Percentiles rank a stretch among this genome's conserved stretches.
These are phyloP conservation scores for Thaumetopoea pityocampa DNA, from an alignment of 1,140 invertebrate species.

Conservation along the genomic window DNA sequence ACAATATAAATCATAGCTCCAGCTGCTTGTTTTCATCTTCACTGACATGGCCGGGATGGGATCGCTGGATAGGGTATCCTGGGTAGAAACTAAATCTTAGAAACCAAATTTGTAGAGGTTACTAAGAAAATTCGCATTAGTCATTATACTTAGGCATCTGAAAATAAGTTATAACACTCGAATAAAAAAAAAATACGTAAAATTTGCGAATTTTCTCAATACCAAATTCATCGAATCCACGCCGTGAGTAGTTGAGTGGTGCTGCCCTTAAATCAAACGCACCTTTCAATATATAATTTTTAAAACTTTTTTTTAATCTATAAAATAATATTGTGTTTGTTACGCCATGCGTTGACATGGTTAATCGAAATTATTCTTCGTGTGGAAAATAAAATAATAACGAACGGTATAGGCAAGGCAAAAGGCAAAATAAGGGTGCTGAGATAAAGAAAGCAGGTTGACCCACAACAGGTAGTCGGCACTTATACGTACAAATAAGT, in stretches of 20 bases:
- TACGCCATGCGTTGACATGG: slow-evolving; percentile 63
- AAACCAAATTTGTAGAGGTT: slow-evolving; percentile 32
- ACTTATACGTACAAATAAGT: no score
- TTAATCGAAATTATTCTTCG: slow-evolving; percentile 45
- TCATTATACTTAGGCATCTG: slow-evolving; percentile 1
- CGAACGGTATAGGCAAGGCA: slow-evolving; percentile 56
- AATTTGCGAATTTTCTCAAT: slow-evolving; percentile 43
- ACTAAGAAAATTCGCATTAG: slow-evolving; percentile 43
- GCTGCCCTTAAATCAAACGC: slow-evolving; percentile 62
- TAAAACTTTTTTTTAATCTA: slow-evolving; percentile 39
- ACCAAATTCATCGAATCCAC: slow-evolving; percentile 52
- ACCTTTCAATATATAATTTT: slow-evolving; percentile 33
- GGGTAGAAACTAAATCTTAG: slow-evolving; percentile 54
- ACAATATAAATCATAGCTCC: slow-evolving; percentile 39
- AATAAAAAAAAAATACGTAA: slow-evolving; percentile 11
- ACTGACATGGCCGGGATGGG: slow-evolving; percentile 77
- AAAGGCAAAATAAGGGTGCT: no score
- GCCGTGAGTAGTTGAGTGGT: slow-evolving; percentile 70
- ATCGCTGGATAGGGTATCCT: slow-evolving; percentile 70
- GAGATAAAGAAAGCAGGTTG: no score
- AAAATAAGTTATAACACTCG: slow-evolving; percentile 1
- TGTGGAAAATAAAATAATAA: slow-evolving; percentile 39
- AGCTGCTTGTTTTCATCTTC: slow-evolving; percentile 72
- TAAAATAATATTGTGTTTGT: slow-evolving; percentile 50
- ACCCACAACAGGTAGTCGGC: no score